A percentile compares a stretch with the other conserved stretches of the same genome.
phyloP scores from a whole-genome alignment of 2,797 vertebrate genomes.

The Percopsis omiscomaycus region DNA sequence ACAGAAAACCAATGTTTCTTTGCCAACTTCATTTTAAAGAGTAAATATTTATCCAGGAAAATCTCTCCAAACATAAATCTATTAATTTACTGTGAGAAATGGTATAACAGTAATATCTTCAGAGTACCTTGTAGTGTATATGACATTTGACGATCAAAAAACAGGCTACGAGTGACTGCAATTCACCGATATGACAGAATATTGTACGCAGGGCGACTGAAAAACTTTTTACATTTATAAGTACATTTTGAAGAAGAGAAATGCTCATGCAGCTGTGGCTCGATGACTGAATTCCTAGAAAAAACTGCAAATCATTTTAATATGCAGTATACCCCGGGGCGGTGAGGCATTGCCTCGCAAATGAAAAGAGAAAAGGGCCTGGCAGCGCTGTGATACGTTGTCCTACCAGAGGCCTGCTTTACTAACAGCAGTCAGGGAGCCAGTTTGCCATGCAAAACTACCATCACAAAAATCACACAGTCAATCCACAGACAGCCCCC shows the following conservation, averaged over 20 bases:
- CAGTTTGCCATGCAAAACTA: constrained; percentile 43
- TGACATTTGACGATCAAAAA: background rate
- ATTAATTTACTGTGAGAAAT: constrained; percentile 23
- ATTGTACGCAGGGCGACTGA: constrained; percentile 43
- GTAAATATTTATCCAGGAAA: background rate
- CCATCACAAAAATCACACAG: constrained; percentile 19
- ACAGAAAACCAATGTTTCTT: too few species aligned
- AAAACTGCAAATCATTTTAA: constrained; percentile 60
- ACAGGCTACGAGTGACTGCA: constrained; percentile 7
- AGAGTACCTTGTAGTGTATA: background rate
- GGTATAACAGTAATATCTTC: background rate
- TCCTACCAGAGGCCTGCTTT: constrained; percentile 15
- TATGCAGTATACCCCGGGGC: constrained; percentile 46
- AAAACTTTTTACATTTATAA: constrained; percentile 34
- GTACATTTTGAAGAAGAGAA: constrained; percentile 19
- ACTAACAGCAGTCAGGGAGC: constrained; percentile 4
- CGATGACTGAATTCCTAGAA: constrained; percentile 52
- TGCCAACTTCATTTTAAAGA: too few species aligned
- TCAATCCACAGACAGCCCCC: constrained; percentile 3
- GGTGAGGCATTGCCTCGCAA: constrained; percentile 60
- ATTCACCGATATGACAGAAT: constrained; percentile 5
- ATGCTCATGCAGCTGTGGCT: constrained; percentile 33
- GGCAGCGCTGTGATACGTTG: constrained; percentile 36
- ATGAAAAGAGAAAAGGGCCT: constrained; percentile 57
- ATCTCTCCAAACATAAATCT: constrained; percentile 27